Evolutionary conservation across 1,140 invertebrate genomes (phyloP).

Genomic region (Drosophila tani): DNA sequence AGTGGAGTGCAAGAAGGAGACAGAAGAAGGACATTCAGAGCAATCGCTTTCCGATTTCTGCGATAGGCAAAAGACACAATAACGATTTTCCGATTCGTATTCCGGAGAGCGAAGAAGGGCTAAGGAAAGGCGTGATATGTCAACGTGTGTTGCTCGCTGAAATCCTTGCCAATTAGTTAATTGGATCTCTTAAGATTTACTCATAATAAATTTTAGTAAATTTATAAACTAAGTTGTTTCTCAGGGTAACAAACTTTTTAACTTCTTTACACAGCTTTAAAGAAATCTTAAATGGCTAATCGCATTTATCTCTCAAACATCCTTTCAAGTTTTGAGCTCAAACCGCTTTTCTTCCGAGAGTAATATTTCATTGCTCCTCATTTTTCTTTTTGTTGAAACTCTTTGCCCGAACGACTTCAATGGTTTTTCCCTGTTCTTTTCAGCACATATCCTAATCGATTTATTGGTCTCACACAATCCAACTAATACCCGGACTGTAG

Average conservation of each 20-base stretch:
- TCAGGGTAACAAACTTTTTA: no score
- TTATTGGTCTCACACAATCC: conserved; percentile 60
- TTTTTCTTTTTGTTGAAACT: conserved; percentile 20
- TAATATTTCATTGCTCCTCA: conserved; percentile 27
- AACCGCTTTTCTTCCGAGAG: not conserved
- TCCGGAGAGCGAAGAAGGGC: not conserved
- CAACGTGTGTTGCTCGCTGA: not conserved
- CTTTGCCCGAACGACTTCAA: conserved; percentile 19
- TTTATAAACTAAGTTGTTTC: no score
- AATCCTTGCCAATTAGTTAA: not conserved
- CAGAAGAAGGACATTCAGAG: conserved; percentile 14
- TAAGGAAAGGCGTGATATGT: not conserved
- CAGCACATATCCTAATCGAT: conserved; percentile 66
- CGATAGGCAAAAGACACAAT: conserved; percentile 40
- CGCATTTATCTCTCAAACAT: not conserved
- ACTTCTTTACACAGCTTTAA: no score
- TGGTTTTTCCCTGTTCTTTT: conserved; percentile 26
- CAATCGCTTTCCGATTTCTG: conserved; percentile 19
- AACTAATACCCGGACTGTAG: conserved; percentile 34
- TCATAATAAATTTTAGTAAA: no score
- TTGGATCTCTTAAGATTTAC: not conserved
- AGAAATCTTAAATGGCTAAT: not conserved
- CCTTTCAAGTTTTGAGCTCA: not conserved
- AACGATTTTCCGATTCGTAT: conserved; percentile 60
- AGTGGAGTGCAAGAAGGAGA: conserved; percentile 33